phyloP scores from a whole-genome alignment of 2,113 vertebrate species.

The Stegastes partitus region DNA sequence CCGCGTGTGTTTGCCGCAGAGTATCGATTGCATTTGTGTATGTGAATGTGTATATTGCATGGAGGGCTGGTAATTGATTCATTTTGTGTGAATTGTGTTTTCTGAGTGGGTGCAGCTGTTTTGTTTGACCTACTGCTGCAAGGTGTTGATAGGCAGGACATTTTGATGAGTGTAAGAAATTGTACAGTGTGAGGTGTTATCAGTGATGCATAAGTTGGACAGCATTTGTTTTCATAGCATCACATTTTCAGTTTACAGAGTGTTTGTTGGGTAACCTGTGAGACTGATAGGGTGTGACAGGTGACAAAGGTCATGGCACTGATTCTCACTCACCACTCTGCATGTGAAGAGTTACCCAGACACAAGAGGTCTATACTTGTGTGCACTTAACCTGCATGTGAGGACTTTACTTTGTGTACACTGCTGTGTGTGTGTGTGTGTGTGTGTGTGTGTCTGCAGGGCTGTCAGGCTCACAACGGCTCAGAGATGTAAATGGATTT shows the following conservation, averaged over 20 bases:
- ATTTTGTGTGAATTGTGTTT: neutral
- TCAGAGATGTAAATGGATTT: conserved; percentile 67
- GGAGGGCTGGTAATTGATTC: neutral
- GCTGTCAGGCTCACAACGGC: conserved; percentile 19
- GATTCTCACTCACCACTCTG: conserved; percentile 4
- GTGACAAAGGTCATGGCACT: conserved; percentile 44
- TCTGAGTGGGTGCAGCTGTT: neutral
- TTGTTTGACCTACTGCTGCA: neutral
- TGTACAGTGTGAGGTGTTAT: neutral
- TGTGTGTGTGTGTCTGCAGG: neutral
- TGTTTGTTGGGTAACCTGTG: neutral
- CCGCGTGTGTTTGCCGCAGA: conserved; percentile 16
- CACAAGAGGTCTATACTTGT: neutral
- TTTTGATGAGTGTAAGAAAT: neutral
- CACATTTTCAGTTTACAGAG: neutral
- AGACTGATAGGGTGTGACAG: neutral
- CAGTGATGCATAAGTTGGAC: neutral
- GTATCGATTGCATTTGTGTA: conserved; percentile 13
- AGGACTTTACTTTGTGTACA: conserved; percentile 5
- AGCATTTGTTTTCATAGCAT: neutral
- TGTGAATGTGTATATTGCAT: neutral
- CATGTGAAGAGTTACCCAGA: conserved; percentile 8
- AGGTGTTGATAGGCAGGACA: neutral
- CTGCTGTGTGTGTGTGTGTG: conserved; percentile 12
- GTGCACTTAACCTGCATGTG: conserved; percentile 13